phyloP scores from a whole-genome alignment of 1,140 invertebrate species.

The Phthorimaea operculella region DNA sequence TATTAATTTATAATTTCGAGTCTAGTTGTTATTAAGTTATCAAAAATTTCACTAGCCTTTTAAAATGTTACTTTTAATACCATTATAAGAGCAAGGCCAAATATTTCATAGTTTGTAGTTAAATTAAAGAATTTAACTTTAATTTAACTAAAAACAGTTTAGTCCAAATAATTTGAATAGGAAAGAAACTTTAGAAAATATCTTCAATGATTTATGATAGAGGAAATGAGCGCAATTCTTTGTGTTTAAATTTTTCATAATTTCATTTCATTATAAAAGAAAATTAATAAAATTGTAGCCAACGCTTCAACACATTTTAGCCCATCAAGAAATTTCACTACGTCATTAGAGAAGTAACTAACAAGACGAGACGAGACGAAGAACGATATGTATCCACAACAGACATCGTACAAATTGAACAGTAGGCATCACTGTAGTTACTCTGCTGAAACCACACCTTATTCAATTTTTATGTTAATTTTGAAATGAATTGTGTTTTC shows the following conservation, averaged over 20 bases:
- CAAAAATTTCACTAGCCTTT: slow-evolving; percentile 68
- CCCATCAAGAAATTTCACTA: slow-evolving; percentile 19
- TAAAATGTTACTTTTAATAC: slow-evolving; percentile 52
- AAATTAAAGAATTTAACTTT: no score
- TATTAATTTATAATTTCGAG: slow-evolving; percentile 53
- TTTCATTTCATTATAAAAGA: slow-evolving; percentile 7
- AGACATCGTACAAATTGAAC: slow-evolving; percentile 28
- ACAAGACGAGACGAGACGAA: slow-evolving; percentile 37
- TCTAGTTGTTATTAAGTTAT: slow-evolving; percentile 60
- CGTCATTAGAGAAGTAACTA: slow-evolving; percentile 26
- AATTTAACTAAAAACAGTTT: no score
- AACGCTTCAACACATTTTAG: slow-evolving; percentile 14
- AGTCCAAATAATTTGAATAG: no score
- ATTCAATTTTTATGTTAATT: no score
- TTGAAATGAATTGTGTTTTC: no score
- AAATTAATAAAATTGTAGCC: slow-evolving; percentile 22
- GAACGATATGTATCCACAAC: slow-evolving; percentile 51
- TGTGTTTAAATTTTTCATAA: slow-evolving; percentile 4
- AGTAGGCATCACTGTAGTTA: no score
- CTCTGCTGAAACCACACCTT: no score
- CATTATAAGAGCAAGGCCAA: slow-evolving; percentile 58
- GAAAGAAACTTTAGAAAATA: no score
- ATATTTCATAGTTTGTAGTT: slow-evolving; percentile 27
- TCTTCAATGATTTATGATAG: no score
- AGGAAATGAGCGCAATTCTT: no score